phyloP scores from a whole-genome alignment of 2,113 vertebrate species.

The Ancistrus triradiatus region DNA sequence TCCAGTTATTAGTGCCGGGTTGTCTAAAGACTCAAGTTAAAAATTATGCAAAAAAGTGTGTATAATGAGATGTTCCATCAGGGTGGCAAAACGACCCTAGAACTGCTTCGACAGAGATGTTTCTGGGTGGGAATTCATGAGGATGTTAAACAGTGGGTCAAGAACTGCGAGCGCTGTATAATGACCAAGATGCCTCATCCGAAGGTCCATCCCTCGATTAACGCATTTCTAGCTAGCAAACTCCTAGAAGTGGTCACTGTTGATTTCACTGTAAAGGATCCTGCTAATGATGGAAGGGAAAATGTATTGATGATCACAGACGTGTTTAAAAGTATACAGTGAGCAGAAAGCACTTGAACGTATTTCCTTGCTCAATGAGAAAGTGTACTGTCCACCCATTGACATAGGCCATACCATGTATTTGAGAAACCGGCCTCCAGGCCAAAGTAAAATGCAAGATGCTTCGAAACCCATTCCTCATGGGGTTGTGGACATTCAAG shows the following conservation, averaged over 20 bases:
- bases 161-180: background rate
- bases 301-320: background rate
- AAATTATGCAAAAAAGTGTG: conserved; percentile 1
- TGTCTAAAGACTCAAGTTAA: background rate
- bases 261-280: background rate
- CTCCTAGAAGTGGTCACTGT: background rate
- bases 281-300: background rate
- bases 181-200: conserved; percentile 5
- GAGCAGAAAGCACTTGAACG: background rate
- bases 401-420: conserved; percentile 6
- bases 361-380: background rate
- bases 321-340: background rate
- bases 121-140: conserved; percentile 3
- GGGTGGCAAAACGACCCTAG: background rate
- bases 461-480: conserved; percentile 8
- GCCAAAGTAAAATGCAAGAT: conserved; percentile 26
- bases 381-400: conserved; percentile 9
- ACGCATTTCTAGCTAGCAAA: background rate
- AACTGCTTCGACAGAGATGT: background rate
- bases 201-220: background rate
- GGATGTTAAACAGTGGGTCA: conserved; percentile 4
- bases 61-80: conserved; percentile 9
- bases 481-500: no score
- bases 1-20: background rate
- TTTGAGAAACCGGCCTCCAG: background rate